Evolutionary conservation across 2,888 invertebrate genomes (phyloP).

Genomic region (Oxytorus armatus): DNA sequence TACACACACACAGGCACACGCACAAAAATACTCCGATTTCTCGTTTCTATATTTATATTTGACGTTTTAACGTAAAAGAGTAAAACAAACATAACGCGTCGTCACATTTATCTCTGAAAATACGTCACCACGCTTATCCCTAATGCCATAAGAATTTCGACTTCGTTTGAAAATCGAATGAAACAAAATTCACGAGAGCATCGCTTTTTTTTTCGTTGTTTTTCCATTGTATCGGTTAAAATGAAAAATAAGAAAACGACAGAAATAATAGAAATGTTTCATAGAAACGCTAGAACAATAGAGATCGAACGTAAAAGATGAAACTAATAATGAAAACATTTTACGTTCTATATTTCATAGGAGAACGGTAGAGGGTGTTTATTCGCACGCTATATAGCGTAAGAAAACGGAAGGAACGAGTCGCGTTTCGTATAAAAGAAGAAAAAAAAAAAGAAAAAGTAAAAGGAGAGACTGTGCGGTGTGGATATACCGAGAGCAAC

Average conservation of each 20-base stretch:
- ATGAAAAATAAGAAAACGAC: no score
- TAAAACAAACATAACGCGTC: background rate
- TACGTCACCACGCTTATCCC: background rate
- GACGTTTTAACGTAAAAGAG: constrained; percentile 34
- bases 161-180: background rate
- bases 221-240: no score
- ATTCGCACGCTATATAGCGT: constrained; percentile 33
- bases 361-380: background rate
- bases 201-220: background rate
- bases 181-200: constrained; percentile 8
- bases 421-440: constrained; percentile 38
- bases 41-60: constrained; percentile 18
- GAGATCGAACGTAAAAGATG: constrained; percentile 2
- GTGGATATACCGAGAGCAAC: constrained; percentile 13
- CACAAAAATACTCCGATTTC: constrained; percentile 3
- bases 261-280: no score
- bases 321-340: constrained; percentile 11
- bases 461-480: constrained; percentile 50
- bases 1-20: background rate
- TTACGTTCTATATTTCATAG: constrained; percentile 17
- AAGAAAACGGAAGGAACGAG: constrained; percentile 40
- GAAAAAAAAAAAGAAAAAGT: constrained; percentile 52
- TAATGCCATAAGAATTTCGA: background rate
- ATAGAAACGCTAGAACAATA: constrained; percentile 12
- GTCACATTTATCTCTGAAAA: constrained; percentile 28